Base-by-base conservation (phyloP, 1,140 invertebrate genomes). In the Bombus pascuorum region DNA sequence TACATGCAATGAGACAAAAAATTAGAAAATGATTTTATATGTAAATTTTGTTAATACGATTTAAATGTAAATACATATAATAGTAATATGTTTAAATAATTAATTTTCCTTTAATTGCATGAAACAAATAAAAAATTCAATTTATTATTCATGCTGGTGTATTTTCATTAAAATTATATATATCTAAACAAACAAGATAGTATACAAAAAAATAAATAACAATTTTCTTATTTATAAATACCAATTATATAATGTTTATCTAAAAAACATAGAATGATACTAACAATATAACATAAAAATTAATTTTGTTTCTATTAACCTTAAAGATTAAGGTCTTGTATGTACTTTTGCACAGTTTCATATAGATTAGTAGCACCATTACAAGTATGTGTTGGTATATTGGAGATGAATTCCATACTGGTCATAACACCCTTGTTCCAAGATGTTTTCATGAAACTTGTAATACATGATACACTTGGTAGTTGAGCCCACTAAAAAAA, bases 371-470 rank as follows among this genome's bases (percentile, higher is more conserved):
- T 42, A n/a, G 70, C 57, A 18, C 84, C 86, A 62, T 91, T 92
- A 22, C 72, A 70, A 3, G 88, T 78, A 62, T 93, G 82, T 2
- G 37, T 81, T 18, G 93, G 93, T 39, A 92, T 70, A 34, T 93
- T 39, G 0, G 82, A 86, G 10, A 93, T 25, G 71, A 92, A 93
- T 79, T 90, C 65, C 82, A 91, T 91, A 39, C 87, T 90, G 0
- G 59, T 44, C 44, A 93, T 88, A 34, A 93, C 89, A 65, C 92
- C 90, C 13, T 87, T 87, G 68, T 93, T 93, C 93, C 93, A 93
- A 28, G 88, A 91, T 9, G 77, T 81, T 82, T 86, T 90, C 0
- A 89, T 10, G 10, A 79, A 90, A 65, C 74, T 83, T 47, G 89
- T 85, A 10, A 92, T 44, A 66, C 87, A 83, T 28, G 74, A 62